phyloP scores from a whole-genome alignment of 2,888 invertebrate genomes.

The Philhelius pedissequus region DNA sequence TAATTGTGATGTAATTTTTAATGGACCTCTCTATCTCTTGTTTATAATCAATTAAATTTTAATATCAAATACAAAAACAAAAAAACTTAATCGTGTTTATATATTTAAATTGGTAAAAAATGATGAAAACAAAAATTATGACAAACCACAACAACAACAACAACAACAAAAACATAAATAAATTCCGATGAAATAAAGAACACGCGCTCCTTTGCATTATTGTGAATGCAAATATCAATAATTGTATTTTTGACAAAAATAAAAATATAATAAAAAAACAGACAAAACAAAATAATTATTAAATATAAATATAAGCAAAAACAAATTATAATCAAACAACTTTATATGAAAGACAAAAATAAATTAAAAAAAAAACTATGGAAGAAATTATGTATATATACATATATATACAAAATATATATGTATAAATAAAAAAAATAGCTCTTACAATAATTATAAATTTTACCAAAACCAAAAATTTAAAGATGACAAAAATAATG shows the following conservation, averaged over 20 bases:
- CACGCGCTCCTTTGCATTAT: constrained; percentile 69
- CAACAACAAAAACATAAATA: constrained; percentile 20
- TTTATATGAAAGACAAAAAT: constrained; percentile 55
- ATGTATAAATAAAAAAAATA: constrained; percentile 52
- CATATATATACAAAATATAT: constrained; percentile 48
- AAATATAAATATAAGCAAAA: constrained; percentile 37
- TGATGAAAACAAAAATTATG: constrained; percentile 7
- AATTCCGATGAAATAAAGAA: constrained; percentile 63
- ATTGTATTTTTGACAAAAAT: constrained; percentile 67
- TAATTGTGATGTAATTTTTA: constrained; percentile 69
- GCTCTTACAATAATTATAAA: constrained; percentile 38
- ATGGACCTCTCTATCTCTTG: constrained; percentile 69
- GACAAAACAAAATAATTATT: constrained; percentile 49
- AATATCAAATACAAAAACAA: constrained; percentile 59
- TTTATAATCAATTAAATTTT: constrained; percentile 67
- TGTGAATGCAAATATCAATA: constrained; percentile 69
- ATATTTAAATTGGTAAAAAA: constrained; percentile 63
- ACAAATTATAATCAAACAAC: constrained; percentile 64
- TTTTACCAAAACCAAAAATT: constrained; percentile 35
- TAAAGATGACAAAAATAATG: constrained; percentile 25
- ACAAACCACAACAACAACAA: constrained; percentile 27
- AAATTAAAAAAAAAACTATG: constrained; percentile 32
- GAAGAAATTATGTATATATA: constrained; percentile 47
- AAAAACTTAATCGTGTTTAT: constrained; percentile 59
- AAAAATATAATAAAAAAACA: constrained; percentile 22